These are phyloP conservation scores for Dipodomys merriami DNA, from an alignment of 2,113 vertebrate species.

Conservation along the genomic window DNA sequence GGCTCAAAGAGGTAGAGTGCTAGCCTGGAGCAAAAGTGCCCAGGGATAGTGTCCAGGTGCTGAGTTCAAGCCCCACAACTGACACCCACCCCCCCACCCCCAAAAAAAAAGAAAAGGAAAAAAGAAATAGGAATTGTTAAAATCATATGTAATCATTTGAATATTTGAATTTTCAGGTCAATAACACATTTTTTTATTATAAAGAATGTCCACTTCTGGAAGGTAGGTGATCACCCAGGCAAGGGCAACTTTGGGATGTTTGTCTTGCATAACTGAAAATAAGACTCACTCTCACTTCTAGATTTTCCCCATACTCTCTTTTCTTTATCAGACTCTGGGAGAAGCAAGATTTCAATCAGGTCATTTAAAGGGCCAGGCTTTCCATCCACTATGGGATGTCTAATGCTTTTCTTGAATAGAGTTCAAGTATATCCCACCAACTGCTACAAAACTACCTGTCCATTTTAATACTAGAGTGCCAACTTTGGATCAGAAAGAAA, in stretches of 20 bases:
- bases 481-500: background rate
- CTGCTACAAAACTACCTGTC: background rate
- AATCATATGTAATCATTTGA: background rate
- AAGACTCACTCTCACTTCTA: background rate
- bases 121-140: background rate
- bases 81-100: too few species aligned
- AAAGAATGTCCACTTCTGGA: background rate
- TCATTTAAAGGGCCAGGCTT: background rate
- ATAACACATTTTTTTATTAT: background rate
- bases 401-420: background rate
- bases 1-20: too few species aligned
- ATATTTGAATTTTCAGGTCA: slow-evolving; percentile 14
- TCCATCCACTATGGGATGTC: background rate
- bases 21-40: too few species aligned
- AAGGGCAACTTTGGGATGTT: background rate
- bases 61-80: too few species aligned
- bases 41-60: too few species aligned
- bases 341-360: background rate
- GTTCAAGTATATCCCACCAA: background rate
- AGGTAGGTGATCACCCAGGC: background rate
- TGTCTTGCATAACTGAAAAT: background rate
- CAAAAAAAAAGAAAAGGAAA: too few species aligned
- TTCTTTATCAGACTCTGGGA: background rate
- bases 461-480: background rate
- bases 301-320: background rate